Evolutionary conservation across 2,113 vertebrate species (phyloP), one percentile per base, ranked within the genome.

Genomic region (Chaetura pelagica): DNA sequence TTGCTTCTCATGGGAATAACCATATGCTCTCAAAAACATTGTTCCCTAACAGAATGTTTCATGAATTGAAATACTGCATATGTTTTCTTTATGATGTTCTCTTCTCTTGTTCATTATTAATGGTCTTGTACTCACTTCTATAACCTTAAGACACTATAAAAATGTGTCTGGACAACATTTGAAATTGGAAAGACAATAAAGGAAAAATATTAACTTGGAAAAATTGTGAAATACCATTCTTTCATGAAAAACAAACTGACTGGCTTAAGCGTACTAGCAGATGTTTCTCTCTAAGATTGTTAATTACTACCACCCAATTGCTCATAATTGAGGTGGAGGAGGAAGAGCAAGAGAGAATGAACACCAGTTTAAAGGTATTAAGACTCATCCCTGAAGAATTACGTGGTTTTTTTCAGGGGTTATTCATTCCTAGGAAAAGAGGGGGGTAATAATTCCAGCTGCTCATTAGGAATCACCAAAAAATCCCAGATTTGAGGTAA

Each of bases 111-210:
- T 95, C 89, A 88, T 94, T 96, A 96, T 96, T 96, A 97, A 96
- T 93, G 83, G 93, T 80, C 92, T 96, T 96, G 94, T 96, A 94
- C 92, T 92, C 86, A 87, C 88, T 93, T 89, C 92, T 87, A 87
- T 95, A 96, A 96, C 92, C 96, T 90, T 97, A 92, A 96, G 92
- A 96, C 80, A 87, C 92, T 89, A 96, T 92, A 96, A 97, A 96
- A 97, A 96, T 79, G 88, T 0, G 80, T 95, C 96, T 97, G 96
- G 94, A 97, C 92, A 95, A 96, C 96, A 96, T 97, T 94, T 93
- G 87, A 94, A 96, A 96, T 87, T 97, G 97, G 97, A 97, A 97
- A 96, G 92, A 96, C 95, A 97, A 97, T 96, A 97, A 97, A 97
- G 96, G 77, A 82, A 95, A 97, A 96, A 93, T 93, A 94, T 92